Conservation (phyloP, 1,140 invertebrate genomes). For the Lethrus apterus region DNA sequence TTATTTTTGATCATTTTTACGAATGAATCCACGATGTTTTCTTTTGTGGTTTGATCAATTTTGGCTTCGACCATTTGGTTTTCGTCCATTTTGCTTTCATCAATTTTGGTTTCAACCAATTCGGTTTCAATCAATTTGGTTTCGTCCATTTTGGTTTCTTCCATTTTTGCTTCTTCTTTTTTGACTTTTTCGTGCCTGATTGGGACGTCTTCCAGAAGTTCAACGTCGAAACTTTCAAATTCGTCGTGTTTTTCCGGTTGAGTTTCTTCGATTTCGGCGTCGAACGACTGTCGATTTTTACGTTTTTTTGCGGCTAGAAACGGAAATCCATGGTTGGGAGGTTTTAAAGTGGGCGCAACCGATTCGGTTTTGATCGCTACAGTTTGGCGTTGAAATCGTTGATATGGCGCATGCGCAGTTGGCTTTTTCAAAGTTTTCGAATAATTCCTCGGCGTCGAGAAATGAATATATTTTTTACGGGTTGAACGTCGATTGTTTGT, state of each 20-base stretch:
- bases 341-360: slow-evolving; percentile 7
- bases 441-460: slow-evolving; percentile 14
- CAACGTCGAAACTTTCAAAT: not conserved
- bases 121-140: not conserved
- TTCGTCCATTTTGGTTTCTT: not conserved
- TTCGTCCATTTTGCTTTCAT: too few species aligned
- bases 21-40: slow-evolving; percentile 3
- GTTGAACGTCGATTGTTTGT: too few species aligned
- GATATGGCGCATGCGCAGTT: too few species aligned
- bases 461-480: not conserved
- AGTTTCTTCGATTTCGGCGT: not conserved
- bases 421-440: slow-evolving; percentile 21
- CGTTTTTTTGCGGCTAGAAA: slow-evolving; percentile 37
- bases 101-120: too few species aligned
- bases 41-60: too few species aligned
- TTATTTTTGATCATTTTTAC: not conserved
- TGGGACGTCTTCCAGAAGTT: too few species aligned
- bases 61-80: too few species aligned
- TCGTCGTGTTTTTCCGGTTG: not conserved
- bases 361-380: slow-evolving; percentile 3
- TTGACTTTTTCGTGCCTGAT: not conserved
- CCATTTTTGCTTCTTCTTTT: not conserved
- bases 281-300: slow-evolving; percentile 20
- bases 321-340: slow-evolving; percentile 36
- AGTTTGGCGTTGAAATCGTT: not conserved